phyloP scores from a whole-genome alignment of 2,113 vertebrate genomes.

The Plecturocebus donacophilus region DNA sequence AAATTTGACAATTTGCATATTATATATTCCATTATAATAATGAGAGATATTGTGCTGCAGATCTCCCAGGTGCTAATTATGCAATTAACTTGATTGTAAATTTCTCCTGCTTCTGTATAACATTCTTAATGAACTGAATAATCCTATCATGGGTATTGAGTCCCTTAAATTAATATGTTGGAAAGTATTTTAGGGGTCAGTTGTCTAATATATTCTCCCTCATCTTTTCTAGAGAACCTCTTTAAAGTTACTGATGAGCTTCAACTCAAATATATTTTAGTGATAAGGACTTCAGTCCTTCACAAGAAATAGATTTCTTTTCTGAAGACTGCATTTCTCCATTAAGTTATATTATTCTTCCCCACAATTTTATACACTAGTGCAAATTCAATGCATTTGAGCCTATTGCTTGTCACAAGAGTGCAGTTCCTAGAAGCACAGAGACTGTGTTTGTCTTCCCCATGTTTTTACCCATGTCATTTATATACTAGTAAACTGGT shows the following conservation, averaged over 20 bases:
- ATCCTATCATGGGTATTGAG: background rate
- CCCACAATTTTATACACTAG: background rate
- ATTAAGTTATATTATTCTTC: background rate
- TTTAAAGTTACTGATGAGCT: background rate
- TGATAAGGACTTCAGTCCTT: background rate
- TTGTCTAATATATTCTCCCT: background rate
- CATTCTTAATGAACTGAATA: background rate
- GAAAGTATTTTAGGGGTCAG: background rate
- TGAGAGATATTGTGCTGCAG: background rate
- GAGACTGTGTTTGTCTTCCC: background rate
- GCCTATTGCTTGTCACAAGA: background rate
- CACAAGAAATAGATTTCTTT: background rate
- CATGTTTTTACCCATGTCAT: background rate
- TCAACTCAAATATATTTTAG: background rate
- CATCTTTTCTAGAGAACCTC: background rate
- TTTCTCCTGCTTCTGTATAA: background rate
- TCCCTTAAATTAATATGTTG: background rate
- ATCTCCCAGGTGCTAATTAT: background rate
- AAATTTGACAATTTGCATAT: background rate
- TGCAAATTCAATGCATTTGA: background rate
- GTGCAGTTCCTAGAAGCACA: background rate
- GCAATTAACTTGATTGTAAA: slow-evolving; percentile 22
- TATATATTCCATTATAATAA: background rate
- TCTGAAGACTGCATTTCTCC: background rate
- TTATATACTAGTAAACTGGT: background rate